A percentile compares a stretch with the other conserved stretches of the same genome.
Evolutionary conservation across 2,797 vertebrate species (phyloP).

Genomic region (Synaphobranchus kaupii): DNA sequence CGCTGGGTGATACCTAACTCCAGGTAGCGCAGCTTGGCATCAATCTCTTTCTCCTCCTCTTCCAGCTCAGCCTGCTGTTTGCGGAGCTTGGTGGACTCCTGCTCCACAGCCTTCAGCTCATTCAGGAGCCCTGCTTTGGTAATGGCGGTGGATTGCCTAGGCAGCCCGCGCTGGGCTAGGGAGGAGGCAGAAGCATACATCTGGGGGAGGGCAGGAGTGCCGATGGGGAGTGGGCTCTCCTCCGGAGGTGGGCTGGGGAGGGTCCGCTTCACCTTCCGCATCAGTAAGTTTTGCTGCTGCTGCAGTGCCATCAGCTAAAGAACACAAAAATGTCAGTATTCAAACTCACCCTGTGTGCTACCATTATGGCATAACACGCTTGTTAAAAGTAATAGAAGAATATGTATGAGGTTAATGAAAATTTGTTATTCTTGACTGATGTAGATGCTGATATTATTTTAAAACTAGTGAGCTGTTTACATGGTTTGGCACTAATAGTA

Average conservation of each 20-base stretch:
- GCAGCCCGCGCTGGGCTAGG: not conserved
- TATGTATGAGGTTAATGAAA: not conserved
- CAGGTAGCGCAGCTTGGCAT: conserved; percentile 95
- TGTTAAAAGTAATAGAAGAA: not conserved
- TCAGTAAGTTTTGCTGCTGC: conserved; percentile 90
- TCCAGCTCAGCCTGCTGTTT: conserved; percentile 98
- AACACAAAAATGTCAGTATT: conserved; percentile 26
- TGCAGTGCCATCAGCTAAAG: conserved; percentile 90
- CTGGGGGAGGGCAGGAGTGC: conserved; percentile 84
- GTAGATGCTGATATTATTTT: too few species aligned
- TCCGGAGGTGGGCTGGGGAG: conserved; percentile 98
- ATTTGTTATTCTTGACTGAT: too few species aligned
- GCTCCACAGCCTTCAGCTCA: conserved; percentile 94
- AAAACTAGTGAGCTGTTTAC: too few species aligned
- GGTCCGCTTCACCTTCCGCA: conserved; percentile 96
- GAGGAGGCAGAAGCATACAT: conserved; percentile 77
- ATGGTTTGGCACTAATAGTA: too few species aligned
- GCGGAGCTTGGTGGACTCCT: conserved; percentile 95
- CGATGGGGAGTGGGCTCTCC: conserved; percentile 87
- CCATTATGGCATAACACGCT: not conserved
- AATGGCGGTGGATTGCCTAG: conserved; percentile 43
- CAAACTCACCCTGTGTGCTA: not conserved
- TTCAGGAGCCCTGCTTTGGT: conserved; percentile 94
- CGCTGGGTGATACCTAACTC: conserved; percentile 96
- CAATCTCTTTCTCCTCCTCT: conserved; percentile 98